These are phyloP conservation scores for Brachyopa scutellaris DNA, from an alignment of 2,888 invertebrate genomes.

Conservation along the genomic window DNA sequence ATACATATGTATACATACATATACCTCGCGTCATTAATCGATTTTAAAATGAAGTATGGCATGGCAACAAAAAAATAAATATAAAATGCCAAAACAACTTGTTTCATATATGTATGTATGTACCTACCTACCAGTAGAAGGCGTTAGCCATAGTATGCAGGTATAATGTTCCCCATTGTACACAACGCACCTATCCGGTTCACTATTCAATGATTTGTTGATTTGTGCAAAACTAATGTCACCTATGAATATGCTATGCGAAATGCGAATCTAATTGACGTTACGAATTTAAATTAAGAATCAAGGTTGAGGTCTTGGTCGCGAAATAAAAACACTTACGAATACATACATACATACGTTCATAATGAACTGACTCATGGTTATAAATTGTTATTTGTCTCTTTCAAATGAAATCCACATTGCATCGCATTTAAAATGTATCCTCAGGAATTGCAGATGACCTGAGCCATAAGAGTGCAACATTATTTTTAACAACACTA, in stretches of 20 bases:
- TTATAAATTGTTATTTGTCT: neutral
- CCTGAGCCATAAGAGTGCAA: no score
- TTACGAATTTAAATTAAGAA: neutral
- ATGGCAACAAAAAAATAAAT: neutral
- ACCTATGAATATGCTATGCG: no score
- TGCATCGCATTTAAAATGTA: no score
- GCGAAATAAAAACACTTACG: no score
- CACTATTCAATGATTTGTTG: neutral
- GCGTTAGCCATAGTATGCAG: neutral
- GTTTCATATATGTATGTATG: no score
- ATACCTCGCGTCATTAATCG: neutral
- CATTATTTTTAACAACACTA: slow-evolving; percentile 49
- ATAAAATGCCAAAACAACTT: neutral
- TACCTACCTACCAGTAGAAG: no score
- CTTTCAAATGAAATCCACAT: neutral
- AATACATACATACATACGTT: neutral
- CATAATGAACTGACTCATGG: neutral
- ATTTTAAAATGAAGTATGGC: neutral
- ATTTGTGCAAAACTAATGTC: neutral
- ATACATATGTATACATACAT: no score
- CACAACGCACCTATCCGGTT: slow-evolving; percentile 4
- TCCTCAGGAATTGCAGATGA: no score
- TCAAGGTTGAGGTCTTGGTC: neutral
- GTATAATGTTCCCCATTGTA: neutral
- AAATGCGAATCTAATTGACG: neutral